Conservation (phyloP, 2,888 invertebrate genomes). For the Choreutis nemorana region DNA sequence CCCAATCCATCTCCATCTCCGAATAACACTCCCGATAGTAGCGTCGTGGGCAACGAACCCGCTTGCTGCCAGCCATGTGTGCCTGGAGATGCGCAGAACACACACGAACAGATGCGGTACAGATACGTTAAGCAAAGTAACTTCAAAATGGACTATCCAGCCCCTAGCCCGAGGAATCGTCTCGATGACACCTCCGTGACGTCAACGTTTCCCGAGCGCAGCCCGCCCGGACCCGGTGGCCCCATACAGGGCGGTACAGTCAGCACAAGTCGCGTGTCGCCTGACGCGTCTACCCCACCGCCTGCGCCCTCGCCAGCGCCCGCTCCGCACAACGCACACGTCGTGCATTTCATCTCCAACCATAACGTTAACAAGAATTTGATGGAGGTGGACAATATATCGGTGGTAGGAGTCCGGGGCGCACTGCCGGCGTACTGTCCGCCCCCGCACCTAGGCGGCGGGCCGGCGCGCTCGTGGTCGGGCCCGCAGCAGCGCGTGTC, state of each 20-base stretch:
- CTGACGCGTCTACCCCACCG: slow-evolving; percentile 60
- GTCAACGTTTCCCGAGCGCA: slow-evolving; percentile 70
- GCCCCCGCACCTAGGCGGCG: slow-evolving; percentile 54
- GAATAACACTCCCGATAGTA: slow-evolving; percentile 54
- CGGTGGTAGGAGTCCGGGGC: slow-evolving; percentile 55
- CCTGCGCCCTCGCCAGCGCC: slow-evolving; percentile 70
- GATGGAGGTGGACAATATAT: slow-evolving; percentile 61
- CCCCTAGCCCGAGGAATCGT: slow-evolving; percentile 63
- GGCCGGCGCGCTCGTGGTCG: slow-evolving; percentile 47
- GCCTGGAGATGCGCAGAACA: slow-evolving; percentile 41
- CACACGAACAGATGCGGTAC: slow-evolving; percentile 41
- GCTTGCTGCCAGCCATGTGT: slow-evolving; percentile 66
- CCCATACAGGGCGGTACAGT: slow-evolving; percentile 87
- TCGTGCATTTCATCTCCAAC: slow-evolving; percentile 62
- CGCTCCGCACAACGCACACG: slow-evolving; percentile 53
- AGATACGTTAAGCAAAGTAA: slow-evolving; percentile 48
- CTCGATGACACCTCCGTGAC: slow-evolving; percentile 71
- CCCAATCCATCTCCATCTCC: slow-evolving; percentile 49
- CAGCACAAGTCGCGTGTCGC: slow-evolving; percentile 83
- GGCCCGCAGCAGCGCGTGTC: slow-evolving; percentile 52
- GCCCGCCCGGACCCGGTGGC: slow-evolving; percentile 68
- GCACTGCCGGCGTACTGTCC: slow-evolving; percentile 51
- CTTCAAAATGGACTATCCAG: slow-evolving; percentile 54
- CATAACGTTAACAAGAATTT: slow-evolving; percentile 59
- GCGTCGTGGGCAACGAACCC: slow-evolving; percentile 37